Evolutionary conservation across 92 coral and sea anemone species (phyloP), one percentile per base, ranked within the genome.

Genomic region (Epizoanthus fatuus): DNA sequence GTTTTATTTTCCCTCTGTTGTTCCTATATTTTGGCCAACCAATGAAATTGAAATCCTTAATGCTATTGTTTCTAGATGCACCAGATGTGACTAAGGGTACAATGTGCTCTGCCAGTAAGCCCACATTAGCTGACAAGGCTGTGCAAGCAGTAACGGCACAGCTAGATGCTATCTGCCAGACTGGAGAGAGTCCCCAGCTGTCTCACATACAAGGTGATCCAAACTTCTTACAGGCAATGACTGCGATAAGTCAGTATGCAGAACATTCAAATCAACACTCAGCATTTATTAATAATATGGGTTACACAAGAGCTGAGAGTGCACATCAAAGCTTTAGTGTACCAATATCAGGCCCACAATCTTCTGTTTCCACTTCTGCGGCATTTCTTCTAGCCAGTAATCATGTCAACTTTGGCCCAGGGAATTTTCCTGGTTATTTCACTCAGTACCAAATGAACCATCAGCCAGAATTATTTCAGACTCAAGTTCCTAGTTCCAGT

Each of bases 1-100:
- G 53, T 49, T 49, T 49, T 49, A 29, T 29, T 1, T 12, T 12
- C 53, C 11, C 3, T 5, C 1, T 49, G 53, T 63, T 15, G 69
- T 13, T 15, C 11, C 25, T 14, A 15, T 20, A 10, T 20, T 63
- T 63, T 63, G 29, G 14, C 15, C 38, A 32, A 19, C 25, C 69
- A 63, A 63, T 20, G 38, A 32, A 20, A 6, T 11, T 6, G 25
- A 63, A 32, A 10, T 20, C 29, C 14, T 8, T 63, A 20, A 63
- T 63, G 25, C 25, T 11, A 2, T 63, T 15, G 32, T 80, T 29
- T 62, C 45, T 29, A 66, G 91, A 91, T 79, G 91, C 87, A 20
- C 84, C 91, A 53, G 91, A 82, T 54, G 69, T 75, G 29, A 75
- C 85, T 5, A 77, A 87, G 63, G 85, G 68, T n/a, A 75, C 70